Evolutionary conservation across 2,113 vertebrate species (phyloP).

Genomic region (Prolemur simus): DNA sequence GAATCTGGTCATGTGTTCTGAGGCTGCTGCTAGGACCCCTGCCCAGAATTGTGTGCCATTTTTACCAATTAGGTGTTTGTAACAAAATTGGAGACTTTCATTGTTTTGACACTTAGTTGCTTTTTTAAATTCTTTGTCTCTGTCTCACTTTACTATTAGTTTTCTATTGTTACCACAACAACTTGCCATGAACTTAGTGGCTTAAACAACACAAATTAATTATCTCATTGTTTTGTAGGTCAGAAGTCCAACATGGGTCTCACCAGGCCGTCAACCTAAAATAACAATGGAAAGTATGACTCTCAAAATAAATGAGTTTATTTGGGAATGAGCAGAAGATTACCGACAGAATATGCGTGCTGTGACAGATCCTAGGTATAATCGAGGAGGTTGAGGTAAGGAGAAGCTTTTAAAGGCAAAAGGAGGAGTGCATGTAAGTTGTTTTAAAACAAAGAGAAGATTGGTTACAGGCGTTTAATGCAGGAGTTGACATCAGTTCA

Average conservation of each 20-base stretch:
- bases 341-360: not conserved
- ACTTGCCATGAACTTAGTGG: not conserved
- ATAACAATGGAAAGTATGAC: not conserved
- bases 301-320: not conserved
- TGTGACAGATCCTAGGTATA: not conserved
- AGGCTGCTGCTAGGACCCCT: not conserved
- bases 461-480: not conserved
- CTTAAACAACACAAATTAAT: not conserved
- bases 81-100: not conserved
- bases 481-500: not conserved
- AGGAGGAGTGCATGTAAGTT: not conserved
- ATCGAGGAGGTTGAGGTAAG: not conserved
- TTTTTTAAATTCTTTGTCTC: not conserved
- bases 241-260: not conserved
- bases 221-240: not conserved
- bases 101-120: not conserved
- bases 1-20: not conserved
- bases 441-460: not conserved
- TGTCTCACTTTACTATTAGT: not conserved
- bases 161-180: not conserved
- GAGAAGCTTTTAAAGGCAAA: not conserved
- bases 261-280: not conserved
- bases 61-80: not conserved
- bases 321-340: not conserved
- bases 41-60: not conserved